Evolutionary conservation across 1,140 invertebrate genomes (phyloP).

Genomic region (Cherax destructor): DNA sequence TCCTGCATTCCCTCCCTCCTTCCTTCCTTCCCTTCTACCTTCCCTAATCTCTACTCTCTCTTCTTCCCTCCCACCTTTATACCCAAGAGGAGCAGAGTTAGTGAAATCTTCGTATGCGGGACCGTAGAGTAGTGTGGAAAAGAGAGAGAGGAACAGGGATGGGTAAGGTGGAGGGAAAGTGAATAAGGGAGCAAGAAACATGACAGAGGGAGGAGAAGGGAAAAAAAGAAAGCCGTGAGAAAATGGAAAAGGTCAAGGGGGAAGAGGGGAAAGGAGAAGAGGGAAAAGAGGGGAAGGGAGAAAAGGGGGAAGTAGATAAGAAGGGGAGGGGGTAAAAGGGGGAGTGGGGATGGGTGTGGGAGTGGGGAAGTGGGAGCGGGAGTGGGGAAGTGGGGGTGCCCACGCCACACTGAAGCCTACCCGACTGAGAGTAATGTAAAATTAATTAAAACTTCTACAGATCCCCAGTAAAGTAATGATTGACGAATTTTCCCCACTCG

Average conservation of each 20-base stretch:
- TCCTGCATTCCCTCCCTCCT: too few species aligned
- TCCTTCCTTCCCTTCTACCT: too few species aligned
- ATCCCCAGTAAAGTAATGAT: background rate
- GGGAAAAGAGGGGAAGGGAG: background rate
- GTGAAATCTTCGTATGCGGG: background rate
- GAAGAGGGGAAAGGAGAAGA: background rate
- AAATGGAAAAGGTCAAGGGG: background rate
- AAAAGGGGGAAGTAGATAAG: background rate
- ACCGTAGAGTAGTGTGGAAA: background rate
- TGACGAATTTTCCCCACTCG: background rate
- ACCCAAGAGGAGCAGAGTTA: background rate
- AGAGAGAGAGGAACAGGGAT: too few species aligned
- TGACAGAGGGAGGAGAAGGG: background rate
- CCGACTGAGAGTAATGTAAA: conserved; percentile 8
- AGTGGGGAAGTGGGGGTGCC: background rate
- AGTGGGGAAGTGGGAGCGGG: background rate
- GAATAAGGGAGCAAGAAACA: background rate
- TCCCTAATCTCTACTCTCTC: too few species aligned
- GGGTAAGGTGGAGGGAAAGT: background rate
- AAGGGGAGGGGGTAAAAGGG: too few species aligned
- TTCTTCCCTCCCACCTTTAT: too few species aligned
- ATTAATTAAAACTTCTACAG: conserved; percentile 18
- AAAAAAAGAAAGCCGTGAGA: background rate
- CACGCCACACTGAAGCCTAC: background rate
- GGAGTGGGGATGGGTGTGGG: too few species aligned